These are phyloP conservation scores for Rhamnusium bicolor DNA, from an alignment of 2,888 invertebrate genomes.

Conservation along the genomic window DNA sequence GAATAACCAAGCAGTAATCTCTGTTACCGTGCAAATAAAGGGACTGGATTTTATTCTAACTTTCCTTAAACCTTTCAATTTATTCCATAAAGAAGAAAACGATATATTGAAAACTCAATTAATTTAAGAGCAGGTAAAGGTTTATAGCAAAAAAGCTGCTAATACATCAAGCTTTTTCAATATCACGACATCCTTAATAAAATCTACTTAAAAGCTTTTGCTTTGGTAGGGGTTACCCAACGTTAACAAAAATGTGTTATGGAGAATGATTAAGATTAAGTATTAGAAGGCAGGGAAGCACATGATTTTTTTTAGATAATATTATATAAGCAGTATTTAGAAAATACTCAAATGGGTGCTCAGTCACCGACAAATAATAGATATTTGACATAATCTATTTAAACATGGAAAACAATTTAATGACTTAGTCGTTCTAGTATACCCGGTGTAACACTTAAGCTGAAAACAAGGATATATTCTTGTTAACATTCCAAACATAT, in stretches of 20 bases:
- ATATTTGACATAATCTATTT: too few relatives aligned
- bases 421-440: too few relatives aligned
- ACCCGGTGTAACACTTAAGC: too few relatives aligned
- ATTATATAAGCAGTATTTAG: neutral
- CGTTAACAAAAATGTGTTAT: slow-evolving; percentile 3
- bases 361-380: too few relatives aligned
- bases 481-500: too few relatives aligned
- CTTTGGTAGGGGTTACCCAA: neutral
- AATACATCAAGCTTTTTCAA: slow-evolving; percentile 41
- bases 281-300: neutral
- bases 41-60: neutral
- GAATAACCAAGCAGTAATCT: too few relatives aligned
- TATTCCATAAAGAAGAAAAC: neutral
- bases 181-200: slow-evolving; percentile 40
- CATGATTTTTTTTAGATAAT: neutral
- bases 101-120: slow-evolving; percentile 25
- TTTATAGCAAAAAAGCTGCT: slow-evolving; percentile 29
- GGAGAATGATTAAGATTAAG: slow-evolving; percentile 16
- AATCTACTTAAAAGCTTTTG: slow-evolving; percentile 34
- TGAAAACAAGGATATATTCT: too few relatives aligned
- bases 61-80: neutral
- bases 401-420: too few relatives aligned
- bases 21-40: too few relatives aligned
- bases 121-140: slow-evolving; percentile 34
- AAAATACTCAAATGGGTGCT: too few relatives aligned